A percentile compares a stretch with the other conserved stretches of the same genome.
These are phyloP conservation scores for Phymatocera aterrima DNA, from an alignment of 2,888 invertebrate species.

Conservation along the genomic window DNA sequence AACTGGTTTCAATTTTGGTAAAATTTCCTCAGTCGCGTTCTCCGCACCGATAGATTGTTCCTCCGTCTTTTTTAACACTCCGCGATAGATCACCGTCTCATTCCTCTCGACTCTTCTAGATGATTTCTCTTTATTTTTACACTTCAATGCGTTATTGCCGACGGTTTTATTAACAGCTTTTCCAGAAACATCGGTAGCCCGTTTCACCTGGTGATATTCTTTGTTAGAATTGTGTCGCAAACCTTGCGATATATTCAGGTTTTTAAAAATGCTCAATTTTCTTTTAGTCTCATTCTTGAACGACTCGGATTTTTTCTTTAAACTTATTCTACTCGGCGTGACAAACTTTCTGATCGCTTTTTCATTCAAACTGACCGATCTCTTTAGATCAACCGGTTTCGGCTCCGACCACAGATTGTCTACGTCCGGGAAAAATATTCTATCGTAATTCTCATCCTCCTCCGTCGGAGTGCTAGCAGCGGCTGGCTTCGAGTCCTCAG, in stretches of 20 bases:
- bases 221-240: neutral
- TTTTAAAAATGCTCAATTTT: slow-evolving; percentile 31
- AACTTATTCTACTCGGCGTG: neutral
- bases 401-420: neutral
- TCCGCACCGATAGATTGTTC: slow-evolving; percentile 45
- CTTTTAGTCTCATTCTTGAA: slow-evolving; percentile 18
- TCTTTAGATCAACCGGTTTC: slow-evolving; percentile 20
- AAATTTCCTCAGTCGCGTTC: neutral
- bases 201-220: neutral
- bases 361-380: slow-evolving; percentile 42
- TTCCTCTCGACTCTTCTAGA: slow-evolving; percentile 60
- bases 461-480: slow-evolving; percentile 44
- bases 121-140: slow-evolving; percentile 50
- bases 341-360: slow-evolving; percentile 21
- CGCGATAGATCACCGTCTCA: slow-evolving; percentile 67
- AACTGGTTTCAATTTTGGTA: slow-evolving; percentile 43
- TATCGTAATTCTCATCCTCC: slow-evolving; percentile 8
- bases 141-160: neutral
- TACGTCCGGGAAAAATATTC: slow-evolving; percentile 38
- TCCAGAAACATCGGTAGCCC: neutral
- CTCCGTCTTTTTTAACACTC: slow-evolving; percentile 52
- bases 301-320: slow-evolving; percentile 41
- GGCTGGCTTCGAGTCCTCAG: slow-evolving; percentile 31
- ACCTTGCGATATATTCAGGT: slow-evolving; percentile 12
- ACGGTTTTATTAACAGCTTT: neutral